Base-by-base conservation (phyloP, 2,888 invertebrate species). In the Meliscaeva auricollis region DNA sequence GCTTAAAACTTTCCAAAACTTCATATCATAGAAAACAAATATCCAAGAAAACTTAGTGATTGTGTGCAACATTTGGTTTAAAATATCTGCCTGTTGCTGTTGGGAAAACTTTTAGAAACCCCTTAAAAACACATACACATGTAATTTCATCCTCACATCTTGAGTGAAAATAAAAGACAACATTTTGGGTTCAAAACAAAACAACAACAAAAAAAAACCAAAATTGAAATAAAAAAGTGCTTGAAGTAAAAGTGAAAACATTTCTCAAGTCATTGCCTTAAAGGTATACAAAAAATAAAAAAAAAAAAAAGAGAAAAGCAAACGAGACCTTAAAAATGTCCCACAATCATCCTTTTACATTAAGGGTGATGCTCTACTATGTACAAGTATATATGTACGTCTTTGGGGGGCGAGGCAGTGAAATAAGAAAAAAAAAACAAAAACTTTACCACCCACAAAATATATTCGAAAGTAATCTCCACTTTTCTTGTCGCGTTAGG, bases 191-290 rank as follows among this genome's bases (percentile, higher is more conserved):
- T 2, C 6, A 26, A 22, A 30, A 17, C 17, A 17, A 50, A 7
- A 44, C 17, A 9, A 69, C 15, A 30, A 1, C 4, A 52, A 52
- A 7, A 35, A 15, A 56, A 54, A 44, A 50, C 6, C 35, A 35
- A 38, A 56, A 56, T 35, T 56, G 15, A 17, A 30, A 64, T 15
- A 15, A 74, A 75, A 62, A 46, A 46, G 73, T 69, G 54, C 56
- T 79, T 38, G 52, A 64, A 76, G 50, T 66, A 76, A 84, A 84
- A 76, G 84, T 72, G 75, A 80, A 84, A 75, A 70, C 66, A 70
- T 80, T 84, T 75, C 48, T 35, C 64, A 74, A 79, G 79, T 84
- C 83, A 84, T 79, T 84, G 83, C 79, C 79, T 84, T 58, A 30
- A 22, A 60, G 22, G 41, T 26, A 46, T 6, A 38, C 38, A 38